Conservation (phyloP, 2,797 vertebrate genomes). For the Lagocephalus sceleratus region DNA sequence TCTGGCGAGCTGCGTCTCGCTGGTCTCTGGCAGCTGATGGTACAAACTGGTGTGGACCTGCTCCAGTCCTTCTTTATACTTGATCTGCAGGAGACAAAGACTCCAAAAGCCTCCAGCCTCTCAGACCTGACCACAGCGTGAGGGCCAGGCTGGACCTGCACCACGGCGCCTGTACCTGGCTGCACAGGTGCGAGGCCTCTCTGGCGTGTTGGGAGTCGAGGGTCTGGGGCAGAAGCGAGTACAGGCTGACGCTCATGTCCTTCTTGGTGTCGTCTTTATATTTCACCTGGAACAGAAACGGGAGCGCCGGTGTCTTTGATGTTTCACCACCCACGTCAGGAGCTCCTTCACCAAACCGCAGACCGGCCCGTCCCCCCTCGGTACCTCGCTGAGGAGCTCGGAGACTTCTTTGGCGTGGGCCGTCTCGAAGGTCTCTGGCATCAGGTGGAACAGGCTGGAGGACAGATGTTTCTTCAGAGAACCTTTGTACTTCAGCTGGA, state of each 20-base stretch:
- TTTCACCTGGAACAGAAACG: constrained; percentile 69
- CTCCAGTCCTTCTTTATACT: constrained; percentile 83
- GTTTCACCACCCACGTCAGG: constrained; percentile 64
- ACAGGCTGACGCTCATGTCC: constrained; percentile 60
- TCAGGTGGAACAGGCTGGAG: constrained; percentile 75
- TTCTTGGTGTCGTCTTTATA: constrained; percentile 83
- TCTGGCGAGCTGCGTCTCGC: constrained; percentile 65
- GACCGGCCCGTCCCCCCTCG: neutral
- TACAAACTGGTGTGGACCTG: constrained; percentile 60
- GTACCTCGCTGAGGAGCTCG: constrained; percentile 82
- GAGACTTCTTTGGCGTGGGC: constrained; percentile 80
- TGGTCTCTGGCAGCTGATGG: constrained; percentile 63
- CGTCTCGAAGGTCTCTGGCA: constrained; percentile 85
- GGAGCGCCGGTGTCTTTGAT: constrained; percentile 35
- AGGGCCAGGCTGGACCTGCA: neutral
- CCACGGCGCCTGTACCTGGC: no score
- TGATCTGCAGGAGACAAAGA: constrained; percentile 67
- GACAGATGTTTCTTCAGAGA: constrained; percentile 28
- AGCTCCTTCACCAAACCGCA: no score
- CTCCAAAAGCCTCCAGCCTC: neutral
- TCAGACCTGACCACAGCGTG: neutral
- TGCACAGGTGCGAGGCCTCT: constrained; percentile 52
- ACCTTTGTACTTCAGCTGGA: constrained; percentile 51
- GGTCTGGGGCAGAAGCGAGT: constrained; percentile 62
- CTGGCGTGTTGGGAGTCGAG: constrained; percentile 56